Evolutionary conservation across 2,797 vertebrate genomes (phyloP), one percentile per base, ranked within the genome.

Genomic region (Margarornis squamiger): DNA sequence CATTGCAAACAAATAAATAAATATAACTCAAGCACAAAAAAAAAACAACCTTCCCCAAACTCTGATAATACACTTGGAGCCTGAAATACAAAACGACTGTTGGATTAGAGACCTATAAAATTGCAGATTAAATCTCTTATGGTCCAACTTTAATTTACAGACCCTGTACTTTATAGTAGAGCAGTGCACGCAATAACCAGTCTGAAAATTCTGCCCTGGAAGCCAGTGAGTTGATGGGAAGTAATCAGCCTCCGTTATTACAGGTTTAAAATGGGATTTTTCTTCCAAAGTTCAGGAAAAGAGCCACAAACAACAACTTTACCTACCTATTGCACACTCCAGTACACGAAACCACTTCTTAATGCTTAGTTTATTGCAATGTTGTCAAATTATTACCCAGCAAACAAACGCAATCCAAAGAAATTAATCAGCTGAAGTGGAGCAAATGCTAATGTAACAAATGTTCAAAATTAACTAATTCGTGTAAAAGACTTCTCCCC

Each of bases 141-240:
- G 68, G 91, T 86, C 88, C 93, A 96, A 91, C 66, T 96, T 95
- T 95, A 96, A 96, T 96, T 94, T 91, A 94, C 76, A 92, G 54
- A 95, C 88, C 70, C 77, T 92, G 59, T 57, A 96, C 92, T 71
- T 95, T 78, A 81, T 63, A 91, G 85, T 65, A 91, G 80, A 91
- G 92, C 73, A 82, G 79, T 5, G 38, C 61, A 93, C 3, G 22
- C 63, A 92, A 94, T 90, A 92, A 89, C 62, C 80, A 96, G 94
- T 29, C 55, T 61, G 84, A 96, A 95, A 94, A 96, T 92, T 93
- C 95, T 96, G 94, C 92, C 93, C 88, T 95, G 81, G 86, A 95
- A 97, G 92, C 82, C 94, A 86, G 48, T 67, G 67, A 83, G 84
- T 15, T 93, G 88, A 96, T 92, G 96, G 70, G 88, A 97, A 97